These are phyloP conservation scores for Eustalomyia histrio DNA, from an alignment of 2,888 invertebrate species.

Conservation along the genomic window DNA sequence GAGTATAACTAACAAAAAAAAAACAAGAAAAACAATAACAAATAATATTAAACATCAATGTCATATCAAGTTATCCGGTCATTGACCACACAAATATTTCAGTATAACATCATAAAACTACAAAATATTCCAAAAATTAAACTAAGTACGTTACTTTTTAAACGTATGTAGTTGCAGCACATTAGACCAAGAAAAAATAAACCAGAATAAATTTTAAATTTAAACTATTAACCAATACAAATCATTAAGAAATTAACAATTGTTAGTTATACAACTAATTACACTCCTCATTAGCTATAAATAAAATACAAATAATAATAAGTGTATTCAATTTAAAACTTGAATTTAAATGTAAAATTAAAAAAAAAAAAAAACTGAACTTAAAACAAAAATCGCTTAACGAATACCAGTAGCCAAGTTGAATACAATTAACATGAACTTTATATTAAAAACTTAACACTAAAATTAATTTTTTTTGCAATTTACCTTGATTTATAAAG, in stretches of 20 bases:
- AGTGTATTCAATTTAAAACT: conserved; percentile 27
- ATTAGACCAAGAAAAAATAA: background rate
- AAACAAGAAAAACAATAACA: background rate
- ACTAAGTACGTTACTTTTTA: background rate
- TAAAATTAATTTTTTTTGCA: conserved; percentile 14
- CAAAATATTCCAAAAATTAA: background rate
- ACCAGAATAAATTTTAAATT: background rate
- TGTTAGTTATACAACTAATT: conserved; percentile 4
- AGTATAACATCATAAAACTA: conserved; percentile 6
- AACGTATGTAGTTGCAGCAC: background rate
- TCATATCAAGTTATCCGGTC: conserved; percentile 49
- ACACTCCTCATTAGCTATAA: background rate
- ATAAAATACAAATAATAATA: background rate
- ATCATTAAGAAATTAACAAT: conserved; percentile 16
- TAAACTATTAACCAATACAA: background rate
- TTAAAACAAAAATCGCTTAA: background rate
- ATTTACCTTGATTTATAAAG: conserved; percentile 56
- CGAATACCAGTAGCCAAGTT: conserved; percentile 25
- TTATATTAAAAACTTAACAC: background rate
- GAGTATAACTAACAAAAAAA: background rate
- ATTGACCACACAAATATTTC: conserved; percentile 42
- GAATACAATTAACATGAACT: background rate
- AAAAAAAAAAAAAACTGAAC: background rate
- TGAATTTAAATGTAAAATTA: background rate
- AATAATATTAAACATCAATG: conserved; percentile 50